These are phyloP conservation scores for Stenolophus ochropezus DNA, from an alignment of 2,888 invertebrate species.

Conservation along the genomic window DNA sequence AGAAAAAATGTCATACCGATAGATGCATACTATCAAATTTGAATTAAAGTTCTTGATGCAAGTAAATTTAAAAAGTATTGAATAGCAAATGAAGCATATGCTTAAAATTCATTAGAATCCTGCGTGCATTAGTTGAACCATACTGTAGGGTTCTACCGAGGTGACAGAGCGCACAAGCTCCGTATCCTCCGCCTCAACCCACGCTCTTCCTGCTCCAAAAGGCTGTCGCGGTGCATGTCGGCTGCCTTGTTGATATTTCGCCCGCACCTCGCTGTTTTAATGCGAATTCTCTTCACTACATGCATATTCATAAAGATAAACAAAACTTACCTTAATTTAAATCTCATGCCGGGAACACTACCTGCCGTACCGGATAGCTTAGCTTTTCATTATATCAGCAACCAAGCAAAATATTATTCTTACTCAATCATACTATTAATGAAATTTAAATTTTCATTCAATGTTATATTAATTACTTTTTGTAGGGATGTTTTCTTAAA, in stretches of 20 bases:
- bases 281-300: slow-evolving; percentile 56
- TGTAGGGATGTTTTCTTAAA: neutral
- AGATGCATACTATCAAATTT: too few relatives aligned
- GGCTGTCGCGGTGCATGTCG: slow-evolving; percentile 30
- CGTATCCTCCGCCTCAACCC: neutral
- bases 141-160: neutral
- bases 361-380: neutral
- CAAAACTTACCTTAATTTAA: slow-evolving; percentile 58
- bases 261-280: slow-evolving; percentile 52
- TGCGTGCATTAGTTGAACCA: neutral
- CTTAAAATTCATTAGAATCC: neutral
- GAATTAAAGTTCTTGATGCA: too few relatives aligned
- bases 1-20: too few relatives aligned
- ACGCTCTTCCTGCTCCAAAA: neutral
- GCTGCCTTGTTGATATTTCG: slow-evolving; percentile 55
- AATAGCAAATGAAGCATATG: neutral
- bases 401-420: slow-evolving; percentile 23
- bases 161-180: neutral
- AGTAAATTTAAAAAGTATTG: neutral
- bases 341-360: slow-evolving; percentile 27
- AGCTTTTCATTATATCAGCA: slow-evolving; percentile 6
- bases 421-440: neutral
- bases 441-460: neutral
- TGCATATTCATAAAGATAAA: slow-evolving; percentile 60
- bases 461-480: neutral